A percentile compares a stretch with the other conserved stretches of the same genome.
phyloP scores from a whole-genome alignment of 2,888 invertebrate genomes.

The Euphydryas editha region DNA sequence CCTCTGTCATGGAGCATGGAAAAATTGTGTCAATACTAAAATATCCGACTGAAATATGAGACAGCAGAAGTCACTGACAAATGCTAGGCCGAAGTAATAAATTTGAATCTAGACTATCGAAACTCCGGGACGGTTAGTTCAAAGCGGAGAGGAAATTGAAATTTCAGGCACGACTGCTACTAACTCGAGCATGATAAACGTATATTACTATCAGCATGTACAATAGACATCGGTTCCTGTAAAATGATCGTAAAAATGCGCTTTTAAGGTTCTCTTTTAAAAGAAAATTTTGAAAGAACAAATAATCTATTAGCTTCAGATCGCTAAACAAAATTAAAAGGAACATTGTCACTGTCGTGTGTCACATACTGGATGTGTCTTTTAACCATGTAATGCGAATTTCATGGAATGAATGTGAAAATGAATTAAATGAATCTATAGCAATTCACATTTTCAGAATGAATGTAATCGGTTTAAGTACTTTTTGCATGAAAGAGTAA shows the following conservation, averaged over 20 bases:
- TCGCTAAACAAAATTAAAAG: too few species aligned
- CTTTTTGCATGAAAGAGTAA: too few species aligned
- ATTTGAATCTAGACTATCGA: conserved; percentile 32
- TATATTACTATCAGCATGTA: background rate
- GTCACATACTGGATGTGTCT: too few species aligned
- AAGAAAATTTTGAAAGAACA: too few species aligned
- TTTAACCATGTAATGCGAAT: too few species aligned
- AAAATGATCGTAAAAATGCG: background rate
- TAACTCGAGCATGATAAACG: conserved; percentile 30
- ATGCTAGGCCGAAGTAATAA: conserved; percentile 14
- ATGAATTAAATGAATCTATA: too few species aligned
- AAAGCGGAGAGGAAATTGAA: conserved; percentile 46
- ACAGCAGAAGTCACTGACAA: background rate
- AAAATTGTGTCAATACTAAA: background rate
- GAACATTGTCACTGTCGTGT: too few species aligned
- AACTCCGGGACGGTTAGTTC: conserved; percentile 32
- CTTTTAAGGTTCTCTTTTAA: background rate
- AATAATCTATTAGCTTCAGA: too few species aligned
- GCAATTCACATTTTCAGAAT: too few species aligned
- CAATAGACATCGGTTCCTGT: conserved; percentile 10
- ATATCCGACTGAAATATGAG: background rate
- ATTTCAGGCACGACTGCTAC: conserved; percentile 46
- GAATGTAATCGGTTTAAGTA: too few species aligned
- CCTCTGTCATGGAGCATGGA: background rate
- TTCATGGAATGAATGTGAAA: too few species aligned